These are phyloP conservation scores for Oxyura jamaicensis DNA, from an alignment of 2,113 vertebrate genomes.

Conservation along the genomic window DNA sequence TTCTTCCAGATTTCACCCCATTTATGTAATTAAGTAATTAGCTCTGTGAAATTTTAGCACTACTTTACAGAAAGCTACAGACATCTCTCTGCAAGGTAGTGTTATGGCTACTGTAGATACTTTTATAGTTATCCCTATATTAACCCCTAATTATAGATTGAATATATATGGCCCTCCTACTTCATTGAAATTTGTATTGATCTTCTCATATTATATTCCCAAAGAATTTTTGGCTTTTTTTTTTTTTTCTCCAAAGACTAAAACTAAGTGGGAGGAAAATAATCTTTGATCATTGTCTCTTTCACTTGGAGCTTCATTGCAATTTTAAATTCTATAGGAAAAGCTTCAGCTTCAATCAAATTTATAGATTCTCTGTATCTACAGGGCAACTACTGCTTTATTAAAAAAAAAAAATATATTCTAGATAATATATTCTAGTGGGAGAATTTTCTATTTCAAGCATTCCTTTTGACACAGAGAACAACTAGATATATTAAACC, in stretches of 20 bases:
- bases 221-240: neutral
- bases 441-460: neutral
- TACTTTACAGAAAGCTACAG: neutral
- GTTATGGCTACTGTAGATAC: neutral
- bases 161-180: neutral
- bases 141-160: neutral
- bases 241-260: neutral
- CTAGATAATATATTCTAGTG: neutral
- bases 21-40: neutral
- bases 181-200: neutral
- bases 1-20: neutral
- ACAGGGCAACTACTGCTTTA: neutral
- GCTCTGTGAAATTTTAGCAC: neutral
- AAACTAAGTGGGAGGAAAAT: neutral
- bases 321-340: neutral
- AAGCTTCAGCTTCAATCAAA: neutral
- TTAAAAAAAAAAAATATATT: neutral
- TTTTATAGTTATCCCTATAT: neutral
- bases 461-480: neutral
- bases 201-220: neutral
- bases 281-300: neutral
- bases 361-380: neutral
- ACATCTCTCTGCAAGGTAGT: neutral
- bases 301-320: neutral
- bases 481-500: neutral